Evolutionary conservation across 2,797 vertebrate genomes (phyloP).

Genomic region (Centropyge bicolor): DNA sequence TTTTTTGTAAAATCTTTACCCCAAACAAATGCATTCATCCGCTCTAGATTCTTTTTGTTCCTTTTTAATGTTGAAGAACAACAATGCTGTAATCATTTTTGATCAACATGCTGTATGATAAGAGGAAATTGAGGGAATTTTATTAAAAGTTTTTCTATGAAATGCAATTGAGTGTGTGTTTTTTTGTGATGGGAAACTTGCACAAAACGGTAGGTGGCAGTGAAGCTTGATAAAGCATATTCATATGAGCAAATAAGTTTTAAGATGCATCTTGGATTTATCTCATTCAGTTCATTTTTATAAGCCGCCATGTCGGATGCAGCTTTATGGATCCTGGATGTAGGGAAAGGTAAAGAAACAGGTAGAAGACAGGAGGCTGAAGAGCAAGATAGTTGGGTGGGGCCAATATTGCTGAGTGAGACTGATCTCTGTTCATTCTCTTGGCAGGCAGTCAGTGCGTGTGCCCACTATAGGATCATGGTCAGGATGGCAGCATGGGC

Average conservation of each 20-base stretch:
- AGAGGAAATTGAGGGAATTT: constrained; percentile 69
- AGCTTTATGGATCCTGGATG: constrained; percentile 21
- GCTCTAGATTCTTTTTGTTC: constrained; percentile 42
- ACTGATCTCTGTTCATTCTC: constrained; percentile 80
- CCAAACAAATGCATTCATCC: constrained; percentile 31
- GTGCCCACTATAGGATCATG: constrained; percentile 74
- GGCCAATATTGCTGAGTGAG: constrained; percentile 81
- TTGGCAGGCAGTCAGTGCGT: constrained; percentile 74
- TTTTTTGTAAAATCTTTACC: constrained; percentile 29
- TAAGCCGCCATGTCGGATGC: background rate
- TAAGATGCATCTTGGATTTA: background rate
- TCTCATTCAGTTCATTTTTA: background rate
- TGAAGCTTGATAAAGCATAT: background rate
- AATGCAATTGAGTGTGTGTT: constrained; percentile 35
- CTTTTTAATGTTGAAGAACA: constrained; percentile 54
- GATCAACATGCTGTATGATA: constrained; percentile 53
- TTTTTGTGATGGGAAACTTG: constrained; percentile 21
- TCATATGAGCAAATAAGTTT: background rate
- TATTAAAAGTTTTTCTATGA: constrained; percentile 76
- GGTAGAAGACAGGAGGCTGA: constrained; percentile 51
- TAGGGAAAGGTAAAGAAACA: constrained; percentile 54
- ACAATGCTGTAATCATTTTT: constrained; percentile 54
- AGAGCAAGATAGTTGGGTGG: constrained; percentile 61
- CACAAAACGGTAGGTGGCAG: background rate
- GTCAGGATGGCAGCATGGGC: constrained; percentile 74